Percentiles rank a stretch among this genome's conserved stretches.
phyloP scores from a whole-genome alignment of 1,140 invertebrate species.

The Drosophila miranda region DNA sequence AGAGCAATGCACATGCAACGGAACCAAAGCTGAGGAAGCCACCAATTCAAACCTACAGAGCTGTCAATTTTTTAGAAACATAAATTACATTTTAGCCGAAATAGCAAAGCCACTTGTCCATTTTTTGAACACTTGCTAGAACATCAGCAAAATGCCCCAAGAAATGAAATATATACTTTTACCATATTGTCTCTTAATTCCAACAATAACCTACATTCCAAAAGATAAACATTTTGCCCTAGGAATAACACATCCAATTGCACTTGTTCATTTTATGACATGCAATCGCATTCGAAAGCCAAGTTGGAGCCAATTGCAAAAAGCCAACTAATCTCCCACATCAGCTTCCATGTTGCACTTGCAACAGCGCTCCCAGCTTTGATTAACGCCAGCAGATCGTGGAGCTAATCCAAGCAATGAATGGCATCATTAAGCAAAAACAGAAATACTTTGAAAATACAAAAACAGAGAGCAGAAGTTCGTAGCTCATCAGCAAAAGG shows the following conservation, averaged over 20 bases:
- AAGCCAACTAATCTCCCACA: background rate
- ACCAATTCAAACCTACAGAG: no score
- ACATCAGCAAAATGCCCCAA: no score
- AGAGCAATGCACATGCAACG: no score
- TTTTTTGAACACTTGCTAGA: no score
- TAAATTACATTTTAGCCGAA: no score
- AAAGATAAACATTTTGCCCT: slow-evolving; percentile 24
- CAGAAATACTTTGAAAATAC: background rate
- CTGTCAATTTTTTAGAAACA: no score
- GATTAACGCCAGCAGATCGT: slow-evolving; percentile 11
- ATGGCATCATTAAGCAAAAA: background rate
- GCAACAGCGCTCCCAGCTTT: background rate
- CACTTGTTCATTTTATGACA: slow-evolving; percentile 10
- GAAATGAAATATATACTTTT: no score
- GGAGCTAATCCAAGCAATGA: slow-evolving; percentile 2
- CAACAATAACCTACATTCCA: background rate
- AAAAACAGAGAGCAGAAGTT: no score
- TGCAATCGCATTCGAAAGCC: slow-evolving; percentile 6
- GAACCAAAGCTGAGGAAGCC: no score
- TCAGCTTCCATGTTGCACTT: background rate
- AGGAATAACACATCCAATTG: slow-evolving; percentile 29
- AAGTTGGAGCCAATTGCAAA: background rate
- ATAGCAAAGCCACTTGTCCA: no score
- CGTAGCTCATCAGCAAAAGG: background rate
- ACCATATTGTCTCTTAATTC: slow-evolving; percentile 20